Evolutionary conservation across 2,888 invertebrate genomes (phyloP).

Genomic region (Himalopsyche tibetana): DNA sequence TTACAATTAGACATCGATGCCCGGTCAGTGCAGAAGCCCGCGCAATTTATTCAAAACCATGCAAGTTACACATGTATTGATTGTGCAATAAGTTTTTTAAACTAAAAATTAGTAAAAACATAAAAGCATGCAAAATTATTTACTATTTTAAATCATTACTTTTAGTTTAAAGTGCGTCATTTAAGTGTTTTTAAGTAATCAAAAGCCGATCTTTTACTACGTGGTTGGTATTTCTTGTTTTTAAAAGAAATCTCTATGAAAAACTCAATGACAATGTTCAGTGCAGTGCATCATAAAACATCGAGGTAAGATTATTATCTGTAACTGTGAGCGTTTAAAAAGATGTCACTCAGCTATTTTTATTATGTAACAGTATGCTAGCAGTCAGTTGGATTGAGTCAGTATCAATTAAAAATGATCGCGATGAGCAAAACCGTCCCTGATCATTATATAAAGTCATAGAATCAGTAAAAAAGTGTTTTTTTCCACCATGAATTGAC

Average conservation of each 20-base stretch:
- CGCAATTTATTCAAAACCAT: conserved; percentile 7
- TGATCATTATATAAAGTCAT: too few species aligned
- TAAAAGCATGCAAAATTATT: not conserved
- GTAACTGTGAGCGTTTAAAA: conserved; percentile 17
- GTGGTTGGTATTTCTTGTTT: not conserved
- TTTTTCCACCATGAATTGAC: too few species aligned
- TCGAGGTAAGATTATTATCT: conserved; percentile 60
- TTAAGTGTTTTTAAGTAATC: not conserved
- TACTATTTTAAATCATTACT: not conserved
- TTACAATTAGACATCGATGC: conserved; percentile 53
- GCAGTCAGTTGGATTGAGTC: not conserved
- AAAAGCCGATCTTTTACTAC: not conserved
- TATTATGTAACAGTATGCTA: not conserved
- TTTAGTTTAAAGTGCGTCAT: not conserved
- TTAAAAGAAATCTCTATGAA: conserved; percentile 8
- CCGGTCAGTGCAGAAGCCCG: conserved; percentile 53
- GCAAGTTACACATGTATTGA: not conserved
- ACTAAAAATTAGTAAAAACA: not conserved
- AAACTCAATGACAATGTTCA: conserved; percentile 49
- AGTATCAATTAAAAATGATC: too few species aligned
- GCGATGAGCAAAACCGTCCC: too few species aligned
- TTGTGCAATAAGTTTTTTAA: not conserved
- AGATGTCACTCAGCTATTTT: not conserved
- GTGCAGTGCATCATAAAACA: conserved; percentile 59
- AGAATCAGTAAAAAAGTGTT: too few species aligned